Evolutionary conservation across 1,140 invertebrate genomes (phyloP), one percentile per base, ranked within the genome.

Genomic region (Conus ventricosus): DNA sequence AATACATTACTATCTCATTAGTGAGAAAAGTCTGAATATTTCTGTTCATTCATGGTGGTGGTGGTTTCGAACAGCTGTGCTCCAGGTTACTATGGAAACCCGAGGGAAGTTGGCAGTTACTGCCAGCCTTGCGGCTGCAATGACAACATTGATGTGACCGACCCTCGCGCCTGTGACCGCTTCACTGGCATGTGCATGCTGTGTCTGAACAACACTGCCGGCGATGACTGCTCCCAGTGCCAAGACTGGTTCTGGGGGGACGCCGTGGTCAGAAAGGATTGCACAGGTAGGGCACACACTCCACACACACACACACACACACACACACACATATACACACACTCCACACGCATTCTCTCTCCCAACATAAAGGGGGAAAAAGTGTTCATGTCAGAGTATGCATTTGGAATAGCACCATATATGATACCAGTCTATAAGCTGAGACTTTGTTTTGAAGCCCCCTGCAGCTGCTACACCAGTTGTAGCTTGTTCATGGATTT

Each of bases 171-270:
- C 84, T 99, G 99, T 95, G 97, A 99, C 95, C 95, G 97, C 8
- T 96, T 96, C 86, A 98, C 97, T 54, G 99, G 99, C 51, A 96
- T 97, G 92, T 99, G 99, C 95, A 95, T 98, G 0, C 97, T 97
- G 92, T 99, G 99, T 96, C 95, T 99, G 15, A 97, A 98, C 94
- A 97, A 99, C 93, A 99, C 99, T 0, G 97, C 97, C 85, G 99
- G 99, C 11, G 96, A 97, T 71, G 96, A 98, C 92, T 99, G 99
- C 95, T 98, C 99, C 95, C 93, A 89, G 20, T 99, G 99, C 94
- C 96, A 96, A 92, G 96, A 97, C 75, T 98, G 98, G 63, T 99
- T 96, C 89, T 99, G 97, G 94, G 98, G 99, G 5, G 97, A 99
- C 95, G 98, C 98, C 88, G 95, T 99, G 0, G 95, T 96, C n/a